Conservation (phyloP, 2,888 invertebrate species). For the Carterocephalus palaemon region DNA sequence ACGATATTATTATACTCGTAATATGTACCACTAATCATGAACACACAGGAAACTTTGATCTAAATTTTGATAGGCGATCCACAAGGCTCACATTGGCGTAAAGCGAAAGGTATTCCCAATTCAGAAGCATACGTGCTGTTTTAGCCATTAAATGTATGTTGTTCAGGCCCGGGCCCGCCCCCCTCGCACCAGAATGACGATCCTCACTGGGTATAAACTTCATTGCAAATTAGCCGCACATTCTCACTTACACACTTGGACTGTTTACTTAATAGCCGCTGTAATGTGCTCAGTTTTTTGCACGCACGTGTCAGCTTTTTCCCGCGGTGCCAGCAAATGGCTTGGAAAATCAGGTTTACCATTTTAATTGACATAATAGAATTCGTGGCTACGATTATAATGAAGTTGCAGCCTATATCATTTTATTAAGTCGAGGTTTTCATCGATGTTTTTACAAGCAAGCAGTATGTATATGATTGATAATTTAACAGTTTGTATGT, state of each 20-base stretch:
- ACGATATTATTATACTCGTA: too few relatives aligned
- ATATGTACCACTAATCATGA: constrained; percentile 2
- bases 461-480: constrained; percentile 7
- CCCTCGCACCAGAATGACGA: constrained; percentile 8
- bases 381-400: constrained; percentile 25
- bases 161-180: constrained; percentile 1
- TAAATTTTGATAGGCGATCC: constrained; percentile 22
- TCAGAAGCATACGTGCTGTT: constrained; percentile 15
- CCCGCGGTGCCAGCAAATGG: constrained; percentile 39
- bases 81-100: constrained; percentile 15
- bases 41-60: constrained; percentile 15
- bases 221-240: constrained; percentile 32
- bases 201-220: constrained; percentile 29
- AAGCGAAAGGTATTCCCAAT: constrained; percentile 22
- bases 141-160: constrained; percentile 10
- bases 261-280: constrained; percentile 43
- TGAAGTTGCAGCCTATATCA: constrained; percentile 26
- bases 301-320: constrained; percentile 39
- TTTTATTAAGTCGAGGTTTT: constrained; percentile 21
- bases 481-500: constrained; percentile 22
- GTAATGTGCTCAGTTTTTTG: constrained; percentile 39
- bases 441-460: constrained; percentile 10
- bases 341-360: constrained; percentile 46
- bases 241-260: constrained; percentile 42
- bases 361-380: constrained; percentile 29